Percentiles rank a stretch among this genome's conserved stretches.
Evolutionary conservation across 1,140 invertebrate genomes (phyloP).

Genomic region (Drosophila mojavensis): DNA sequence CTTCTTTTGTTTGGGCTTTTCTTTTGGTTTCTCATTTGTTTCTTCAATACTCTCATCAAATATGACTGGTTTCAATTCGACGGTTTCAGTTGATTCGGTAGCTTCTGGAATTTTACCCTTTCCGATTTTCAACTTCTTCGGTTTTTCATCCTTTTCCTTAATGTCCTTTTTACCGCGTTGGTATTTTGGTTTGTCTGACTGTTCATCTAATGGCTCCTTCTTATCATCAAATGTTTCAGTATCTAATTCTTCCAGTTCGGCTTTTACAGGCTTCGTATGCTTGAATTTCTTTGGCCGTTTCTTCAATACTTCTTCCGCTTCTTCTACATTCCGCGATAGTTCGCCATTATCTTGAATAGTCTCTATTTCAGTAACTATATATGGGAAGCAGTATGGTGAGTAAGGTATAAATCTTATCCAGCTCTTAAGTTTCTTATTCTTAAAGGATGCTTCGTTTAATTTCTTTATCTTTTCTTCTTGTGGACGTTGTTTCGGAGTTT

Average conservation of each 20-base stretch:
- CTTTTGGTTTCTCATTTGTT: conserved; percentile 65
- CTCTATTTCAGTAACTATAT: conserved; percentile 61
- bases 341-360: conserved; percentile 63
- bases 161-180: conserved; percentile 61
- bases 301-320: conserved; percentile 68
- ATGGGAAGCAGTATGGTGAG: conserved; percentile 69
- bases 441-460: conserved; percentile 66
- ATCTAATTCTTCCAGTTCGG: conserved; percentile 61
- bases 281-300: conserved; percentile 73
- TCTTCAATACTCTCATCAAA: conserved; percentile 70
- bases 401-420: conserved; percentile 75
- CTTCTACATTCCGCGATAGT: conserved; percentile 76
- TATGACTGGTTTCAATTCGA: conserved; percentile 84
- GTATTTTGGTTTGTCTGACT: conserved; percentile 59
- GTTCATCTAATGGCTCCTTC: conserved; percentile 33
- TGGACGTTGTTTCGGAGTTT: conserved; percentile 83
- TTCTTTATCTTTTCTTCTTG: conserved; percentile 83
- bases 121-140: conserved; percentile 66
- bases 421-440: conserved; percentile 77
- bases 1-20: conserved; percentile 58
- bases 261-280: conserved; percentile 47
- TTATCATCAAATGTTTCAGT: conserved; percentile 56
- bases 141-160: conserved; percentile 41
- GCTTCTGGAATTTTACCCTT: conserved; percentile 70
- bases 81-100: conserved; percentile 84